Conservation (phyloP, 30 jellyfish, hydroid and myxozoan species). For the Aurelia aurita region DNA sequence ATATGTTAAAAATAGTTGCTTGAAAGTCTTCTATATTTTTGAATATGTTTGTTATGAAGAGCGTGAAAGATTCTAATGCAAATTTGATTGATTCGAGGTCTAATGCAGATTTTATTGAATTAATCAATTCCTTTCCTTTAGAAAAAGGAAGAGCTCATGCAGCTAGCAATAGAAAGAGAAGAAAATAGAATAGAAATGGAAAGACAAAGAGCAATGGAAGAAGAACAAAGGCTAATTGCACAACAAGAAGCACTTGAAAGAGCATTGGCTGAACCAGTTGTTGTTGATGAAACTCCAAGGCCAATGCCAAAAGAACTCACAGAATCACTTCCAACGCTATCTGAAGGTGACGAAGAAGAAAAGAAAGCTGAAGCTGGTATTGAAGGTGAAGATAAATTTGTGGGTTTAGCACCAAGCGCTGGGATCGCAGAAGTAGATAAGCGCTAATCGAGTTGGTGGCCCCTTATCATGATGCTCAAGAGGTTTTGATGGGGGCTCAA, state of each 20-base stretch:
- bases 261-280: constrained; percentile 39
- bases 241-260: constrained; percentile 64
- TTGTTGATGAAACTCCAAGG: constrained; percentile 15
- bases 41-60: no score
- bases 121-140: neutral
- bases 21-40: no score
- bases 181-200: constrained; percentile 61
- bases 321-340: constrained; percentile 37
- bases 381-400: neutral
- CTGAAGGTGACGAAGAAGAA: constrained; percentile 64
- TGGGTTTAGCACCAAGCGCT: no score
- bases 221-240: constrained; percentile 77
- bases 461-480: no score
- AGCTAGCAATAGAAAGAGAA: constrained; percentile 66
- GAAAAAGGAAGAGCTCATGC: constrained; percentile 57
- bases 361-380: constrained; percentile 34
- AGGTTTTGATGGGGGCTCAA: no score
- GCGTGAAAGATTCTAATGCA: no score
- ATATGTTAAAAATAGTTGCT: no score
- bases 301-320: constrained; percentile 23
- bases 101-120: neutral
- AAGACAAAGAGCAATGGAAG: constrained; percentile 69
- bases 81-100: no score
- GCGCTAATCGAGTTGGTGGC: no score
- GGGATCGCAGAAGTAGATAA: no score